phyloP scores from a whole-genome alignment of 2,113 vertebrate species.

The Shinisaurus crocodilurus region DNA sequence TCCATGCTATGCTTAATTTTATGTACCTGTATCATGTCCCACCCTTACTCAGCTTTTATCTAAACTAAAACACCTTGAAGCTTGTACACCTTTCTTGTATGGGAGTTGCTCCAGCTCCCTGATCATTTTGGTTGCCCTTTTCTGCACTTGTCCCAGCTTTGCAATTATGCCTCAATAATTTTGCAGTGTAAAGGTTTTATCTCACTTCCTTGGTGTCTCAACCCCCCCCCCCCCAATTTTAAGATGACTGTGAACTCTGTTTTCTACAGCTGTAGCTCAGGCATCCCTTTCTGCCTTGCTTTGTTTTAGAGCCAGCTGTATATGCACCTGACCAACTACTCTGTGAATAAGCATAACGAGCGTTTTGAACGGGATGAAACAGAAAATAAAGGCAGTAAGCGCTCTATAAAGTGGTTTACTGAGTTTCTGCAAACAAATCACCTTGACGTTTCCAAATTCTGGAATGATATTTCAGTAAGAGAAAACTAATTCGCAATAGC shows the following conservation, averaged over 20 bases:
- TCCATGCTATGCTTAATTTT: background rate
- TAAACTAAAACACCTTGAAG: background rate
- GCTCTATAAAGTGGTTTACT: constrained; percentile 97
- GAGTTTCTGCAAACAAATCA: constrained; percentile 94
- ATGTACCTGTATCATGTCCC: background rate
- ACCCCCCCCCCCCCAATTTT: background rate
- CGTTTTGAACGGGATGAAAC: constrained; percentile 95
- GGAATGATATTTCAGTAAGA: constrained; percentile 97
- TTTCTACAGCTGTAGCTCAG: constrained; percentile 3
- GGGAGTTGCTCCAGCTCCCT: background rate
- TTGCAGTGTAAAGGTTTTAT: background rate
- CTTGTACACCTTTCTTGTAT: background rate
- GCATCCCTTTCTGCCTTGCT: background rate
- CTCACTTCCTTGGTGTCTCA: background rate
- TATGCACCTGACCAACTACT: constrained; percentile 99
- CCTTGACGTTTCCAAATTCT: constrained; percentile 95
- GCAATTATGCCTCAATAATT: background rate
- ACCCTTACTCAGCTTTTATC: background rate
- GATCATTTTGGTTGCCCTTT: background rate
- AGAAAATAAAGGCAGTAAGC: constrained; percentile 96
- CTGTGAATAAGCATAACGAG: constrained; percentile 98
- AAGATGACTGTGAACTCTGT: background rate
- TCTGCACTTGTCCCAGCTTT: background rate
- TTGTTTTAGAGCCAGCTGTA: constrained; percentile 90
- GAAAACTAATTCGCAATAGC: constrained; percentile 48